A percentile compares a stretch with the other conserved stretches of the same genome.
Conservation (phyloP, 2,113 vertebrate species). For the Zosterops pallidus region DNA sequence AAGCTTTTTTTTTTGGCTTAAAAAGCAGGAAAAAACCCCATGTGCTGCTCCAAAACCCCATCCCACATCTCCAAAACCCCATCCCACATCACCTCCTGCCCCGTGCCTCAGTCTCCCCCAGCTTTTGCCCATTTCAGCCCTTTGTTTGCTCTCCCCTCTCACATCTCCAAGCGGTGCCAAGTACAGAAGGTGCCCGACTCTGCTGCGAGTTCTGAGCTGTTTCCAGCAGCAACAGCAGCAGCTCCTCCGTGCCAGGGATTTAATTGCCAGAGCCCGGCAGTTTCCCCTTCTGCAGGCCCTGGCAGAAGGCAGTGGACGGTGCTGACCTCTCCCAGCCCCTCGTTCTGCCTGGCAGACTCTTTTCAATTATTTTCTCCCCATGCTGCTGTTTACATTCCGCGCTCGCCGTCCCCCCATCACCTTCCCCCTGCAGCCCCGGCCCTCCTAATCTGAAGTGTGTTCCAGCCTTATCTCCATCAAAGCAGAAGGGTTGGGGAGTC, state of each 20-base stretch:
- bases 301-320: not conserved
- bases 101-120: not conserved
- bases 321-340: constrained; percentile 5
- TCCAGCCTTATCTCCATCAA: constrained; percentile 56
- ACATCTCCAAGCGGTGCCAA: not conserved
- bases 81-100: not conserved
- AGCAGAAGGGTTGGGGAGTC: constrained; percentile 21
- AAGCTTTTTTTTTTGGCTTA: not conserved
- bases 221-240: not conserved
- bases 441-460: constrained; percentile 8
- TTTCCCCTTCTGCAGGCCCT: not conserved
- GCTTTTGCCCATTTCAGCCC: not conserved
- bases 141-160: not conserved
- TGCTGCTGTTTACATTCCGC: constrained; percentile 5
- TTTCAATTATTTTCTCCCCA: constrained; percentile 32
- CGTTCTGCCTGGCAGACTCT: constrained; percentile 1
- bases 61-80: not conserved
- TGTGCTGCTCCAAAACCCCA: not conserved
- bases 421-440: constrained; percentile 6
- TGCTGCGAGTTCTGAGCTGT: not conserved
- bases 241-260: not conserved
- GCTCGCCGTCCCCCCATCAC: not conserved
- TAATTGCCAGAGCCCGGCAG: not conserved
- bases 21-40: not conserved
- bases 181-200: not conserved